Conservation (phyloP, 2,888 invertebrate genomes). For the Caenorhabditis zanzibari region DNA sequence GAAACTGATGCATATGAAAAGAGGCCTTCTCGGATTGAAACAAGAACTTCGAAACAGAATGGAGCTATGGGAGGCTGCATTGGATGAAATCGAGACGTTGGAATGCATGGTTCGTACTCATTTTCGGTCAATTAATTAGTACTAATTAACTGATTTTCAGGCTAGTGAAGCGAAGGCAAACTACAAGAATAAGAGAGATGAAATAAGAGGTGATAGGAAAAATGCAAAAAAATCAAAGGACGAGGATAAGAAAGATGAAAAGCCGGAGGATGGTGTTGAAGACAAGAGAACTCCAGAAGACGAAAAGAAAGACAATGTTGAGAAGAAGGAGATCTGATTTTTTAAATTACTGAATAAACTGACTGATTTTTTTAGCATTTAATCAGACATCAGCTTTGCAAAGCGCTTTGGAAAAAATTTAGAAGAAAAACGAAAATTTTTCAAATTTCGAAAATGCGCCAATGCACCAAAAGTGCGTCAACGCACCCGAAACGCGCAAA, state of each 20-base stretch:
- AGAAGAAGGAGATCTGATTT: slow-evolving; percentile 15
- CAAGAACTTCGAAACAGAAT: slow-evolving; percentile 23
- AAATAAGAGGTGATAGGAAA: slow-evolving; percentile 11
- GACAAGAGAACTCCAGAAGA: neutral
- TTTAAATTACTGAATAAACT: neutral
- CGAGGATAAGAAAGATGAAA: neutral
- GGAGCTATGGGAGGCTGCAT: slow-evolving; percentile 47
- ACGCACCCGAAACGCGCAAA: slow-evolving; percentile 33
- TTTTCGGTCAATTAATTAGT: neutral
- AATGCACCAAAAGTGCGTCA: slow-evolving; percentile 20
- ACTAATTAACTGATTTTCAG: slow-evolving; percentile 10
- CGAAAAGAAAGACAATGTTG: slow-evolving; percentile 4
- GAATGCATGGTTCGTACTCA: slow-evolving; percentile 38
- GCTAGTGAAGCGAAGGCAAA: neutral
- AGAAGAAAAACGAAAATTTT: neutral
- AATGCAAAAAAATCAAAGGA: slow-evolving; percentile 14
- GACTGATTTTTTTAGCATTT: neutral
- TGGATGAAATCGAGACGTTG: slow-evolving; percentile 37
- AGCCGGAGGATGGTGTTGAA: neutral
- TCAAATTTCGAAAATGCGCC: slow-evolving; percentile 46
- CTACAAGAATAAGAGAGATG: neutral
- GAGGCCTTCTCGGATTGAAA: slow-evolving; percentile 5
- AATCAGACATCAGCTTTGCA: too few relatives aligned
- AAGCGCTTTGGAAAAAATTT: too few relatives aligned
- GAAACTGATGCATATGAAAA: slow-evolving; percentile 40